Evolutionary conservation across 2,888 invertebrate species (phyloP).

Genomic region (Sylvicola fuscatus): DNA sequence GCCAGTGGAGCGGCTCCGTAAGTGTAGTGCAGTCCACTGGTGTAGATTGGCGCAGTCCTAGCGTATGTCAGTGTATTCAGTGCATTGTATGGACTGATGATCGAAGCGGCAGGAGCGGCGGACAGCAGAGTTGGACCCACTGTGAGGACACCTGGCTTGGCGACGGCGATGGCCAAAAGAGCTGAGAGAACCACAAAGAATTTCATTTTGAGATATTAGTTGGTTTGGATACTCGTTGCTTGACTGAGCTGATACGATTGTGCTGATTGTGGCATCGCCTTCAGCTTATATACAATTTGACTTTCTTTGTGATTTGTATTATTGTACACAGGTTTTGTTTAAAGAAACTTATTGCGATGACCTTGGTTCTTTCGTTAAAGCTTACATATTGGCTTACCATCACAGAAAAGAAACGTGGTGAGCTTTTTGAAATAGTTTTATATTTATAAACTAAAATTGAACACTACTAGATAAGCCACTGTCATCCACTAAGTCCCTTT

Average conservation of each 20-base stretch:
- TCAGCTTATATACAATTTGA: slow-evolving; percentile 5
- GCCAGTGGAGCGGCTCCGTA: slow-evolving; percentile 11
- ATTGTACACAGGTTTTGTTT: background rate
- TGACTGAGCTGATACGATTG: slow-evolving; percentile 8
- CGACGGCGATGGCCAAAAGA: slow-evolving; percentile 12
- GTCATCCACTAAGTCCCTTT: no score
- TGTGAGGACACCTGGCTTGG: slow-evolving; percentile 6
- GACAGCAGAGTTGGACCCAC: slow-evolving; percentile 4
- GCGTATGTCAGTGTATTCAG: slow-evolving; percentile 30
- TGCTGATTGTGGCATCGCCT: slow-evolving; percentile 2
- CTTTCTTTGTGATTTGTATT: background rate
- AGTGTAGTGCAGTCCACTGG: slow-evolving; percentile 5
- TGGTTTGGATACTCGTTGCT: slow-evolving; percentile 13
- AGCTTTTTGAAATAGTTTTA: no score
- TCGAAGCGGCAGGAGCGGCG: slow-evolving; percentile 13
- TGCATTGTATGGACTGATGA: slow-evolving; percentile 31
- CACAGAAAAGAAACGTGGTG: no score
- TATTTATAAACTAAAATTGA: no score
- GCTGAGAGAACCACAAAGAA: slow-evolving; percentile 13
- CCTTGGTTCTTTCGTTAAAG: slow-evolving; percentile 1
- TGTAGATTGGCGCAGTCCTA: slow-evolving; percentile 2
- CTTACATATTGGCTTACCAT: no score
- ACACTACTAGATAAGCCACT: no score
- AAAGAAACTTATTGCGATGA: background rate
- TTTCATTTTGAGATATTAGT: slow-evolving; percentile 14